Base-by-base conservation (phyloP, 2,113 vertebrate species). In the Ciconia stormi region DNA sequence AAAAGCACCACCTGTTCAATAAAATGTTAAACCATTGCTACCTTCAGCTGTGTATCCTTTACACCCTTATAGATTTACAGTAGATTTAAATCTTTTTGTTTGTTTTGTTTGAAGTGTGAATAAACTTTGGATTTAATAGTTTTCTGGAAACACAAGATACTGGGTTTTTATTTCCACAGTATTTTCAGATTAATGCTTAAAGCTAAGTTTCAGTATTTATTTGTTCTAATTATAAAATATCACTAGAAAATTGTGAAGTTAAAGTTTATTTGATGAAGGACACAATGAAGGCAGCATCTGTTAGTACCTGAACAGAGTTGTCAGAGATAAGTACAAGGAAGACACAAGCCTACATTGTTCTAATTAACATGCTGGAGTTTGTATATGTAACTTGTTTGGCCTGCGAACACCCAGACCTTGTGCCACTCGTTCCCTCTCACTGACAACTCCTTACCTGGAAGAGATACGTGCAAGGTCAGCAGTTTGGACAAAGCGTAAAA, bases 71-170 rank as follows among this genome's bases (percentile, higher is more conserved):
- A 86, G 79, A 66, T 56, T 88, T 73, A 81, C 55, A 61, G n/a
- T 46, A 66, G 66, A 44, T 73, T 59, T 91, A 69, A 72, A n/a
- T 79, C 23, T 40, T 59, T 22, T 50, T 25, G 23, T 50, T 50
- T 50, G 23, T 50, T 50, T 50, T 50, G 42, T 67, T 86, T 38
- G 26, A 81, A 83, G 89, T 71, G 81, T 84, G 93, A 94, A 96
- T 95, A 93, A 94, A 93, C 36, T 61, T 23, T 29, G 83, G 47
- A 89, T 92, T 89, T 89, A 73, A 58, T 90, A 92, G 53, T 96
- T 95, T 95, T 89, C 58, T 90, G 93, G 50, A 82, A 86, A 34
- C 14, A 22, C 7, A 25, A 77, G 29, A 22, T 65, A 61, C 29
- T 53, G 38, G 1, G 66, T 78, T 92, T 78, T 93, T 87, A 59